Base-by-base conservation (phyloP, 2,113 vertebrate genomes). In the Sapajus apella region DNA sequence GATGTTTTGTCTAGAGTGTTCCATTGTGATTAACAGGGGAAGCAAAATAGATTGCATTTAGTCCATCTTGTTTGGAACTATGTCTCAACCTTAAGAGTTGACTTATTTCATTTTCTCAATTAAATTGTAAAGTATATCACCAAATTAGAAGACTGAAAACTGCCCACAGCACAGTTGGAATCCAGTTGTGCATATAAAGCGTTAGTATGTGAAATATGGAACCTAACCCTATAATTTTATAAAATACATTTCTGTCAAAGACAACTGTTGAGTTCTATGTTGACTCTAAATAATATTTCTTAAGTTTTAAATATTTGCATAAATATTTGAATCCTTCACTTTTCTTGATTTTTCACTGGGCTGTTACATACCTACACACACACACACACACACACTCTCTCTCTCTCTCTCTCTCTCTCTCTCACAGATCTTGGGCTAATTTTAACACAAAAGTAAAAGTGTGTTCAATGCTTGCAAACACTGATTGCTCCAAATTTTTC, bases 21-120 rank as follows among this genome's bases (percentile, higher is more conserved):
- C 72, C 84, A 64, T 86, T 87, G 11, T 72, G 32, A 89, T 66
- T 55, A 52, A 23, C 37, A 45, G 14, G 8, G 52, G 68, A 43
- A 86, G 30, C 66, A 37, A 95, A 91, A 96, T 40, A 61, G 83
- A 70, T 91, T 50, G 6, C 66, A 16, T 90, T 95, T 91, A 82
- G 20, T 75, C 21, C 6, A 50, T 80, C 45, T 90, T 92, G 40
- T 75, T 52, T 94, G 8, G 56, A 95, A 86, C 23, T 90, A 4
- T 72, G 84, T 66, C 40, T 88, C 50, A 87, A 35, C 14, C 66
- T 56, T 90, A 37, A 97, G 40, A 84, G 73, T 79, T 73, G 8
- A 50, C 21, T 77, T 92, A 82, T 20, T 90, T n/a, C 84, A 18
- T 64, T 73, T 90, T 90, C 61, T 68, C 50, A 94, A 79, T 91